phyloP scores from a whole-genome alignment of 1,140 invertebrate genomes.

The Potamilus streckersoni region DNA sequence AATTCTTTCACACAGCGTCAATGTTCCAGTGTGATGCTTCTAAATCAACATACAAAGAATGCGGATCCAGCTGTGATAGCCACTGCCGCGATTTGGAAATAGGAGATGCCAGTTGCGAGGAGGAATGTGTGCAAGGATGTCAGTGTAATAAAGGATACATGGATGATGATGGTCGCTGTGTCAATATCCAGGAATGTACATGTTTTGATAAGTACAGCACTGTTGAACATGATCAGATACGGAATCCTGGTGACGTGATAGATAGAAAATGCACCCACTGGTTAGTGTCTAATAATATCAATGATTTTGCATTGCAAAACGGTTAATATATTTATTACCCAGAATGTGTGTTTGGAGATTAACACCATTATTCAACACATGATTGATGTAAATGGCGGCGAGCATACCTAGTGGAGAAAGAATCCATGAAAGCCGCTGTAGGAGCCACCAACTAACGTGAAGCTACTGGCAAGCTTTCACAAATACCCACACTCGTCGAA shows the following conservation, averaged over 20 bases:
- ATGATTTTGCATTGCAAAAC: too few relatives aligned
- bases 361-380: too few relatives aligned
- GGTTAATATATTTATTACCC: too few relatives aligned
- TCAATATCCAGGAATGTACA: conserved; percentile 23
- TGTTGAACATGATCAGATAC: conserved; percentile 15
- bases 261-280: conserved; percentile 30
- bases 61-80: conserved; percentile 21
- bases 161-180: conserved; percentile 33
- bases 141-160: conserved; percentile 25
- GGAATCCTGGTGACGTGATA: conserved; percentile 23
- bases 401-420: too few relatives aligned
- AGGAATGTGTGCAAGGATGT: conserved; percentile 37
- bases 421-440: too few relatives aligned
- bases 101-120: conserved; percentile 18
- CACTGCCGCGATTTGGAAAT: conserved; percentile 34
- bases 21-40: conserved; percentile 11
- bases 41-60: conserved; percentile 24
- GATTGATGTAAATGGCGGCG: too few relatives aligned
- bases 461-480: too few relatives aligned
- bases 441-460: too few relatives aligned
- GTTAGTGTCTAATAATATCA: conserved; percentile 5
- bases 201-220: conserved; percentile 33
- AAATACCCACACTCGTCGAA: too few relatives aligned
- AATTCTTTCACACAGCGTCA: not conserved
- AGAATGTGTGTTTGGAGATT: too few relatives aligned